Evolutionary conservation across 2,888 invertebrate genomes (phyloP).

Genomic region (Synanthedon andrenaeformis): DNA sequence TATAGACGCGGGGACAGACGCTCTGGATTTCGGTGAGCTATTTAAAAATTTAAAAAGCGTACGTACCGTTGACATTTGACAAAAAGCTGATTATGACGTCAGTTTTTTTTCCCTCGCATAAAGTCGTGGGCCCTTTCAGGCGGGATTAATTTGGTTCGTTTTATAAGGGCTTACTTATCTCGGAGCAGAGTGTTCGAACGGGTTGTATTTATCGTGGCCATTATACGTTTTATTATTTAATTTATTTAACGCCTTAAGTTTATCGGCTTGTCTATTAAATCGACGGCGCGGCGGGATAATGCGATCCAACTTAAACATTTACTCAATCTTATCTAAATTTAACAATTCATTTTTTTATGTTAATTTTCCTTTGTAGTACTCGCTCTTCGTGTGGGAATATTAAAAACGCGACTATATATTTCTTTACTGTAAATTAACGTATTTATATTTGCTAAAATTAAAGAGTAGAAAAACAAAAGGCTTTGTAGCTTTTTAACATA

Average conservation of each 20-base stretch:
- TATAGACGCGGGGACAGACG: slow-evolving; percentile 9
- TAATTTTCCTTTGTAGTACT: slow-evolving; percentile 1
- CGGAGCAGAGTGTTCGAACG: slow-evolving; percentile 49
- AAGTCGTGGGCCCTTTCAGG: slow-evolving; percentile 52
- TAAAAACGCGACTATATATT: too few relatives aligned
- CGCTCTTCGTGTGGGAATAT: too few relatives aligned
- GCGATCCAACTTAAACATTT: slow-evolving; percentile 55
- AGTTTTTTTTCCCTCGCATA: slow-evolving; percentile 47
- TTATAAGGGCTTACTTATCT: slow-evolving; percentile 68
- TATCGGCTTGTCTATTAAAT: slow-evolving; percentile 66
- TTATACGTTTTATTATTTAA: slow-evolving; percentile 70
- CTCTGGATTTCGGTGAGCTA: slow-evolving; percentile 45
- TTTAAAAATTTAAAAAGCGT: slow-evolving; percentile 57
- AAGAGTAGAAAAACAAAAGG: too few relatives aligned
- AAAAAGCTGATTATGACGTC: slow-evolving; percentile 70
- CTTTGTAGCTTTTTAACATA: too few relatives aligned
- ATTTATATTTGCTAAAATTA: too few relatives aligned
- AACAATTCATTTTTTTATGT: slow-evolving; percentile 21
- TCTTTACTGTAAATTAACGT: too few relatives aligned
- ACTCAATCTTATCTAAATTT: slow-evolving; percentile 40
- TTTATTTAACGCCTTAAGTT: slow-evolving; percentile 64
- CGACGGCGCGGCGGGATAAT: slow-evolving; percentile 55
- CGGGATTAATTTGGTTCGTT: slow-evolving; percentile 65
- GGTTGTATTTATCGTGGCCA: slow-evolving; percentile 65
- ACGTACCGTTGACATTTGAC: slow-evolving; percentile 59